A percentile compares a stretch with the other conserved stretches of the same genome.
Conservation (phyloP, 1,140 invertebrate genomes). For the Drosophila equinoxialis region DNA sequence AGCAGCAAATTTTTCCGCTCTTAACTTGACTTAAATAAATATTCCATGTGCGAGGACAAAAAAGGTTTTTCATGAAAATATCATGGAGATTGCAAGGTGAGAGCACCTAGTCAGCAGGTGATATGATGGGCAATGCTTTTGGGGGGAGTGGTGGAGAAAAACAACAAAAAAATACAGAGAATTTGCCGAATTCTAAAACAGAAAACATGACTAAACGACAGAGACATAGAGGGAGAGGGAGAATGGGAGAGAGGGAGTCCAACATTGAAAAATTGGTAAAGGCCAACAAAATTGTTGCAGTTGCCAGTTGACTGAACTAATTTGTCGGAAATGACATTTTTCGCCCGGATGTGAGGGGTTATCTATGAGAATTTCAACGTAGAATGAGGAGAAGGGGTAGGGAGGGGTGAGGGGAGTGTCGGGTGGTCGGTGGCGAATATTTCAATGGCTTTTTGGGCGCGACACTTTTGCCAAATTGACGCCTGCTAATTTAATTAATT, state of each 20-base stretch:
- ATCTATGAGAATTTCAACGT: conserved; percentile 48
- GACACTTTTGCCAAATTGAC: conserved; percentile 74
- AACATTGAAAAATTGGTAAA: conserved; percentile 54
- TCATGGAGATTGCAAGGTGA: conserved; percentile 23
- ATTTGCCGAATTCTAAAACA: conserved; percentile 56
- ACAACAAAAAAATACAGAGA: neutral
- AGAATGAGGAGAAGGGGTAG: no score
- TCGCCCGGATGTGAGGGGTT: conserved; percentile 54
- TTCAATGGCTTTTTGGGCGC: conserved; percentile 56
- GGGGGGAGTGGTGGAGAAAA: neutral
- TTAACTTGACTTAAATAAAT: neutral
- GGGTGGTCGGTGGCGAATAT: conserved; percentile 41
- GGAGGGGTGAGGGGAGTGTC: no score
- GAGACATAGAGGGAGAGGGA: no score
- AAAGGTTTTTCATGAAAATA: conserved; percentile 15
- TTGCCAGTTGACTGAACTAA: conserved; percentile 73
- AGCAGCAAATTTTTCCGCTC: no score
- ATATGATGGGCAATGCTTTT: neutral
- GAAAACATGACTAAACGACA: conserved; percentile 69
- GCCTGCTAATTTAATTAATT: conserved; percentile 80
- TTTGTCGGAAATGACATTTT: conserved; percentile 77
- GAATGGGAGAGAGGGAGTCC: conserved; percentile 19
- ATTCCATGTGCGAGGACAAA: neutral
- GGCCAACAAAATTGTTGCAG: conserved; percentile 47
- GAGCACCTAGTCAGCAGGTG: no score